Evolutionary conservation across 1,140 invertebrate genomes (phyloP), one percentile per base, ranked within the genome.

Genomic region (Papilio xuthus): DNA sequence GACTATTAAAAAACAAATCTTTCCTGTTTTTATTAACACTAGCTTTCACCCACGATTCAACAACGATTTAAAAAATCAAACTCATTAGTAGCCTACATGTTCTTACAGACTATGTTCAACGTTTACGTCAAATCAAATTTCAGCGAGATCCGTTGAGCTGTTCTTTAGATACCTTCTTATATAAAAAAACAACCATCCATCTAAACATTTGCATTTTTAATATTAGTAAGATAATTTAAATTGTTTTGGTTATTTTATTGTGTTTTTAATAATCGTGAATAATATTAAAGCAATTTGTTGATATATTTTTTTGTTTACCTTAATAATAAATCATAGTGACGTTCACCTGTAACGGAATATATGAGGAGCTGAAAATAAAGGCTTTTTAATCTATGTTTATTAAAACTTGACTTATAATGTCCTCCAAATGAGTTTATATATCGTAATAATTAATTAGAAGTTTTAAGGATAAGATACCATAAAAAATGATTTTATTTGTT

Each of bases 381-480:
- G 80, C 78, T 82, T 67, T 81, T 80, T 87, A 85, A 86, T 86
- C 84, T 85, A 69, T 84, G 86, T 86, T 87, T 85, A 84, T 82
- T 78, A 60, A 79, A 60, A 83, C 50, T 77, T 84, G 80, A 84
- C 80, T 84, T 63, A 79, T 80, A 80, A 82, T 60, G 47, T 42
- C 78, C 80, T 76, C 26, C 74, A 82, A 83, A 81, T 76, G 71
- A 60, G 9, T 20, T 1, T 60, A 26, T 13, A 60, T 60, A 20
- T 60, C 3, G 13, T 50, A 60, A 60, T 23, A 23, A 60, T 56
- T 56, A 56, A 23, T 56, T 20, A 60, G 13, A 50, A 50, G 56
- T 23, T 26, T 60, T 60, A 60, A 60, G 53, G 20, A 20, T 6
- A 60, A 60, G 56, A 12, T 60, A 26, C 20, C 23, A 23, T 12